These are phyloP conservation scores for Caprella mutica DNA, from an alignment of 2,888 invertebrate species.

Conservation along the genomic window DNA sequence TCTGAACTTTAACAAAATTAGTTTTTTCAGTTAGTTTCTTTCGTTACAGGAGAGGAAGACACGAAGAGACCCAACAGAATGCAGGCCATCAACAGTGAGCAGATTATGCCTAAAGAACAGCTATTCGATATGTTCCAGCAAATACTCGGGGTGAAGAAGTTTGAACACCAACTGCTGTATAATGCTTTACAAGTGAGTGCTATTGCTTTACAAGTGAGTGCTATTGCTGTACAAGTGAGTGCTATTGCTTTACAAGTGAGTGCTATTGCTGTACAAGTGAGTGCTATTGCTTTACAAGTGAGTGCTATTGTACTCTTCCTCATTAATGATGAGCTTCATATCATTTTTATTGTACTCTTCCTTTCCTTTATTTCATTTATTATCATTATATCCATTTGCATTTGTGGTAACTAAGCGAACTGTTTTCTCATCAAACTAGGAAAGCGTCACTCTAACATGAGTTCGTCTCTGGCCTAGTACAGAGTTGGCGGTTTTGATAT, in stretches of 20 bases:
- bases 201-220: too few species aligned
- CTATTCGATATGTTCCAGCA: slow-evolving; percentile 99
- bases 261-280: too few species aligned
- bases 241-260: too few species aligned
- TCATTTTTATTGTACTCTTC: neutral
- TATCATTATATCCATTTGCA: neutral
- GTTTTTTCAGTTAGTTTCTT: too few species aligned
- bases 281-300: neutral
- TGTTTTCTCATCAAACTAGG: too few species aligned
- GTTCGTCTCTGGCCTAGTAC: too few species aligned
- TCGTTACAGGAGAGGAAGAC: slow-evolving; percentile 66
- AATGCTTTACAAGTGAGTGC: slow-evolving; percentile 80
- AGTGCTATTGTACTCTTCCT: neutral
- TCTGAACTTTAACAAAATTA: too few species aligned
- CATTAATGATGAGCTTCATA: neutral
- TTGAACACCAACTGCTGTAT: slow-evolving; percentile 97
- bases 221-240: too few species aligned
- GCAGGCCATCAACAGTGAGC: slow-evolving; percentile 77
- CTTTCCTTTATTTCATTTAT: neutral
- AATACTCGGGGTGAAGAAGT: slow-evolving; percentile 95
- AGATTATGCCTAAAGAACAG: slow-evolving; percentile 95
- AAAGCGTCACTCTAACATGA: too few species aligned
- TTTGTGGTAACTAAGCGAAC: too few species aligned
- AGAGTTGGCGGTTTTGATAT: too few species aligned
- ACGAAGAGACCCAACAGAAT: slow-evolving; percentile 61